These are phyloP conservation scores for Penaeus indicus DNA, from an alignment of 1,140 invertebrate genomes.

Conservation along the genomic window DNA sequence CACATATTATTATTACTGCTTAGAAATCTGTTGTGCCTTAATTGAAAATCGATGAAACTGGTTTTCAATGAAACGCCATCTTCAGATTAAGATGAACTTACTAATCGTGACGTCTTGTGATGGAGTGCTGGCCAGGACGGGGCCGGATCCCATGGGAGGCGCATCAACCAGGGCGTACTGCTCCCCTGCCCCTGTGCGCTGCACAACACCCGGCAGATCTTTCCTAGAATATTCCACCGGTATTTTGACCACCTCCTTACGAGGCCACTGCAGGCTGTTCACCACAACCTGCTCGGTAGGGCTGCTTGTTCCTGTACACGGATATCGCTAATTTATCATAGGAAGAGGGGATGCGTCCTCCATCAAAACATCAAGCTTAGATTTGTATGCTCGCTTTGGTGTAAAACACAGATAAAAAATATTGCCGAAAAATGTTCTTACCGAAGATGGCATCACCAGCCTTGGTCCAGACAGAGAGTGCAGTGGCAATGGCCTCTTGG, in stretches of 20 bases:
- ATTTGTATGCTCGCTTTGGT: too few species aligned
- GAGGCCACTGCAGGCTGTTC: slow-evolving; percentile 57
- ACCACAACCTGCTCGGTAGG: slow-evolving; percentile 3
- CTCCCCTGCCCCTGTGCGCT: neutral
- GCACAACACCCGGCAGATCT: neutral
- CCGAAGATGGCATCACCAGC: slow-evolving; percentile 21
- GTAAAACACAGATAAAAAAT: too few species aligned
- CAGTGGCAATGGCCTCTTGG: slow-evolving; percentile 64
- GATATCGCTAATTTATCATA: neutral
- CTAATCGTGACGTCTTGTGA: slow-evolving; percentile 29
- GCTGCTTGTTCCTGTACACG: slow-evolving; percentile 20
- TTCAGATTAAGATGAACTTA: slow-evolving; percentile 12
- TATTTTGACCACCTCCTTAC: slow-evolving; percentile 47
- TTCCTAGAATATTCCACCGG: neutral
- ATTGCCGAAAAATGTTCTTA: neutral
- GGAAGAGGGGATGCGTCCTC: neutral
- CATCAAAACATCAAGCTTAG: too few species aligned
- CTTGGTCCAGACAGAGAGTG: slow-evolving; percentile 45
- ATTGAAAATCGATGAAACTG: too few species aligned
- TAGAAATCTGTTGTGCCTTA: too few species aligned
- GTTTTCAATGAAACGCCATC: too few species aligned
- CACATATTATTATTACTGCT: neutral
- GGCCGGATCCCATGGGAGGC: slow-evolving; percentile 28
- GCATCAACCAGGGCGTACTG: slow-evolving; percentile 28
- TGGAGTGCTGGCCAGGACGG: slow-evolving; percentile 9